Evolutionary conservation across 1,140 invertebrate genomes (phyloP), one percentile per base, ranked within the genome.

Genomic region (Heliconius hermathena): DNA sequence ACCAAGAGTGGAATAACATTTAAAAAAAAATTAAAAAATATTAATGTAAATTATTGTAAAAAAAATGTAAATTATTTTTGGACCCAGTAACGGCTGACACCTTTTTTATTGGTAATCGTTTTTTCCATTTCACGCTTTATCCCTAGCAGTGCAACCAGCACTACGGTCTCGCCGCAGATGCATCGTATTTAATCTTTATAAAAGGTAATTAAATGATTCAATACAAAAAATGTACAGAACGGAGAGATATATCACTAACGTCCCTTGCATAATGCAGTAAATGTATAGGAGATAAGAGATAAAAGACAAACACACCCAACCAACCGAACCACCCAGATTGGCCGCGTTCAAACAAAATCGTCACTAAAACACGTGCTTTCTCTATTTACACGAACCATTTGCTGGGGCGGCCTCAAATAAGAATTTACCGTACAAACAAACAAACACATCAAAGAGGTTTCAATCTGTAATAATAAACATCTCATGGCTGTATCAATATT

Each of bases 401-500:
- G 66, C 71, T 66, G 72, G 74, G 74, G 36, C 52, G 38, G 66
- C 52, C 72, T 76, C 66, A 78, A 80, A 82, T 82, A 82, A 82
- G 81, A 82, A 82, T 82, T 77, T 78, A 60, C 74, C 26, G 26
- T 26, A 26, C 74, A 77, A 5, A 46, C 57, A 77, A n/a, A 16
- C 60, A 66, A 78, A 80, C 78, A 82, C 76, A 82, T 82, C 81
- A 80, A 77, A 78, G 78, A 79, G 76, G 78, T 80, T 74, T 76
- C 71, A 80, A 82, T 82, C 78, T 78, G 76, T 80, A 77, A 82
- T 79, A 74, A 80, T 79, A 82, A 80, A 80, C 78, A 78, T 74
- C 81, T 82, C 77, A 77, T 74, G 79, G 76, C 78, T 76, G 73
- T 72, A 75, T 76, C 49, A 82, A 82, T 80, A 82, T 80, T 71